These are phyloP conservation scores for Philotrypesis tridentata DNA, from an alignment of 1,140 invertebrate species.

Conservation along the genomic window DNA sequence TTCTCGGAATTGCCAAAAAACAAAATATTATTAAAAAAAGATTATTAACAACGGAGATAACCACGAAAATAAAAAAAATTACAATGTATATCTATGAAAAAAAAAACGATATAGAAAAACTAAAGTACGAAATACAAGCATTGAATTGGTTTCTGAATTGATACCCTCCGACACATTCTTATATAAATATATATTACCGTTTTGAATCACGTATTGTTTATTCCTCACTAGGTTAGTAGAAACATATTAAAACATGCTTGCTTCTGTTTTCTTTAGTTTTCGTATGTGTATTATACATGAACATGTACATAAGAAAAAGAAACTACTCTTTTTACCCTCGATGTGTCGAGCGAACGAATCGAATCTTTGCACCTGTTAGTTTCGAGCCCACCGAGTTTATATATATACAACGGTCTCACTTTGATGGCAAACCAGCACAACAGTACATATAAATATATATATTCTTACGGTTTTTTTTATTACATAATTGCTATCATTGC, in stretches of 20 bases:
- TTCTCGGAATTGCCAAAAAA: constrained; percentile 44
- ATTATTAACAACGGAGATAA: constrained; percentile 23
- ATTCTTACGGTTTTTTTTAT: not conserved
- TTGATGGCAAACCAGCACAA: not conserved
- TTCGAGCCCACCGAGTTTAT: not conserved
- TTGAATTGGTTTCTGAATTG: constrained; percentile 50
- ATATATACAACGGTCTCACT: not conserved
- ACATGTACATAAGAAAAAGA: not conserved
- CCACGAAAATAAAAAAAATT: constrained; percentile 23
- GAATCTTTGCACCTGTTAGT: not conserved
- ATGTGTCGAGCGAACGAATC: not conserved
- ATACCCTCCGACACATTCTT: constrained; percentile 40
- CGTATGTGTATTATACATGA: not conserved
- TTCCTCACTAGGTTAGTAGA: constrained; percentile 38
- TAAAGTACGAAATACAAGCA: constrained; percentile 49
- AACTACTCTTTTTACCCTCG: constrained; percentile 1
- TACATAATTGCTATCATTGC: not conserved
- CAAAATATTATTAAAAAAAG: not conserved
- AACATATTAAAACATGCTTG: constrained; percentile 48
- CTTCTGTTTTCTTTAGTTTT: constrained; percentile 7
- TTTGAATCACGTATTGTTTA: constrained; percentile 29
- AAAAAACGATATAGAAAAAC: constrained; percentile 49
- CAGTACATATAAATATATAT: not conserved
- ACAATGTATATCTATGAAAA: constrained; percentile 47
- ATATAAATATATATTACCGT: constrained; percentile 24